Evolutionary conservation across 2,797 vertebrate genomes (phyloP).

Genomic region (Molossus molossus): DNA sequence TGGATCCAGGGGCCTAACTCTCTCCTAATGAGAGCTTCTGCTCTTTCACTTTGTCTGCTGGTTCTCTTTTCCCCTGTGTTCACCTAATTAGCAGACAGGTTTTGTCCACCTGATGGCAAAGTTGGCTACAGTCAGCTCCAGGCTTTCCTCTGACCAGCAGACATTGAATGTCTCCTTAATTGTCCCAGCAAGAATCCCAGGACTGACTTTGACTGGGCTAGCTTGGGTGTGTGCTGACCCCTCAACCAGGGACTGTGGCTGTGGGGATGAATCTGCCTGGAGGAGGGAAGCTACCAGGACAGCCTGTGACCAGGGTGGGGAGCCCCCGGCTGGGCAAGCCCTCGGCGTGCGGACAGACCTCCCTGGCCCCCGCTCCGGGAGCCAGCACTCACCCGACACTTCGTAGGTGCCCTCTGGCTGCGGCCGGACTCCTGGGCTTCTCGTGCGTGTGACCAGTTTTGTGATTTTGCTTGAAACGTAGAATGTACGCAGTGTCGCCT

Average conservation of each 20-base stretch:
- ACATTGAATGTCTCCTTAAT: not conserved
- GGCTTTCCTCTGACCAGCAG: not conserved
- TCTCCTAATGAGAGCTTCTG: not conserved
- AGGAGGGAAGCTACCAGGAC: not conserved
- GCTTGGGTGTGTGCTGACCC: not conserved
- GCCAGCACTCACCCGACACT: not conserved
- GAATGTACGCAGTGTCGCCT: not conserved
- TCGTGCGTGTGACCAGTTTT: accelerated
- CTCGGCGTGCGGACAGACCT: accelerated
- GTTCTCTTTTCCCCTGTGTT: not conserved
- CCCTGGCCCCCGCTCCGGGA: not conserved
- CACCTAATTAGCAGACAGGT: not conserved
- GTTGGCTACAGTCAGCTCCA: not conserved
- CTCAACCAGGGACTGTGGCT: not conserved
- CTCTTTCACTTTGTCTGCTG: not conserved
- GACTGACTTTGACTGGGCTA: not conserved
- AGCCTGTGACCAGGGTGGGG: no score
- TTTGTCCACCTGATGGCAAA: not conserved
- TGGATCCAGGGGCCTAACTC: not conserved
- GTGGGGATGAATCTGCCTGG: not conserved
- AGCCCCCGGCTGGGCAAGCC: not conserved
- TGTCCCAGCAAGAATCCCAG: not conserved
- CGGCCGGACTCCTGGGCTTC: not conserved
- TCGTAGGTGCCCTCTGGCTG: no score
- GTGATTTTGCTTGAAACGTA: not conserved